Evolutionary conservation across 2,113 vertebrate species (phyloP).

Genomic region (Mustela lutreola): DNA sequence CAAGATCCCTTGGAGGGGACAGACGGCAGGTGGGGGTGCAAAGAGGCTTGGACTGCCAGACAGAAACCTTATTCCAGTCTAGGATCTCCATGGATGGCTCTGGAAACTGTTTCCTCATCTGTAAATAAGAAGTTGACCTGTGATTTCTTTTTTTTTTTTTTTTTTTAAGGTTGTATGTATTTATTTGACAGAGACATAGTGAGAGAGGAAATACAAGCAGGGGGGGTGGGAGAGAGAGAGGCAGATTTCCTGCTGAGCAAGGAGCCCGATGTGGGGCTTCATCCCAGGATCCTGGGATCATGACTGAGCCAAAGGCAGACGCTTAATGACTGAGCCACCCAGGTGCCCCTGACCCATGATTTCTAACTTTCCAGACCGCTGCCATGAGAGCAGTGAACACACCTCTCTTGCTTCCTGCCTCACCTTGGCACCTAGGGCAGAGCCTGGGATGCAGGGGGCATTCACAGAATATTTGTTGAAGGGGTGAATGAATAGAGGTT

Average conservation of each 20-base stretch:
- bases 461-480: neutral
- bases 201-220: no score
- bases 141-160: neutral
- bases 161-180: no score
- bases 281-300: no score
- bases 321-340: no score
- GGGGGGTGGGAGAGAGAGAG: no score
- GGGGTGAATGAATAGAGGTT: neutral
- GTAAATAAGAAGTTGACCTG: neutral
- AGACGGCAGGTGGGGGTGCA: neutral
- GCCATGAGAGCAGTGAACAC: neutral
- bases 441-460: neutral
- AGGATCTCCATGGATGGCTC: neutral
- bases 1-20: neutral
- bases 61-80: neutral
- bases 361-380: neutral
- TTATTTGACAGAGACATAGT: no score
- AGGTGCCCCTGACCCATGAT: neutral
- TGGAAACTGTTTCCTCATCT: neutral
- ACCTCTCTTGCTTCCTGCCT: neutral
- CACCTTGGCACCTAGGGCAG: neutral
- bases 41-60: neutral
- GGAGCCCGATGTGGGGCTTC: no score
- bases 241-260: no score
- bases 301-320: no score